Percentiles rank a stretch among this genome's conserved stretches.
These are phyloP conservation scores for Synanceia verrucosa DNA, from an alignment of 2,797 vertebrate genomes.

Conservation along the genomic window DNA sequence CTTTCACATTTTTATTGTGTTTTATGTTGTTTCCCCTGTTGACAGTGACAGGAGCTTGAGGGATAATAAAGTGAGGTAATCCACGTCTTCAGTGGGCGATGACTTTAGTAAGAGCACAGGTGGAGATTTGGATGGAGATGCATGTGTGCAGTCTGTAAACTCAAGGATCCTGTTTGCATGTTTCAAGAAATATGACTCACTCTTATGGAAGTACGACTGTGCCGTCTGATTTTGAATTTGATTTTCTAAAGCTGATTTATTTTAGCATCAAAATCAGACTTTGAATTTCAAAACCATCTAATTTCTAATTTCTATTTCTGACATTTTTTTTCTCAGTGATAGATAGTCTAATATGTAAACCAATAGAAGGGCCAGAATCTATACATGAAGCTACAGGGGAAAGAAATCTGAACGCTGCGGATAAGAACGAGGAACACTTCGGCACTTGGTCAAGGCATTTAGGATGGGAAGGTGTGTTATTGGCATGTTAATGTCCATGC, in stretches of 20 bases:
- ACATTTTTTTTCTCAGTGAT: too few species aligned
- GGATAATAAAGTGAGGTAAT: background rate
- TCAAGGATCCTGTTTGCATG: background rate
- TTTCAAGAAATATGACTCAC: background rate
- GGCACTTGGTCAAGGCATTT: constrained; percentile 59
- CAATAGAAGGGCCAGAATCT: background rate
- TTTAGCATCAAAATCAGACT: too few species aligned
- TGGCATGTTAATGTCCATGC: constrained; percentile 44
- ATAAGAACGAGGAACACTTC: constrained; percentile 28
- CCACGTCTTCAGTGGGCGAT: constrained; percentile 22
- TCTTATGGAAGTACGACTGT: too few species aligned
- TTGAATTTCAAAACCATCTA: too few species aligned
- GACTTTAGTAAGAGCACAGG: constrained; percentile 62
- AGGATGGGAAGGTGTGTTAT: constrained; percentile 30
- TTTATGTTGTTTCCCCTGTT: background rate
- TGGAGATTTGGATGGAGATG: constrained; percentile 20
- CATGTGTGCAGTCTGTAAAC: background rate
- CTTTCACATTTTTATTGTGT: background rate
- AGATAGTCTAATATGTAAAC: constrained; percentile 7
- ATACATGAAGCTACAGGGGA: background rate
- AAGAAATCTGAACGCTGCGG: constrained; percentile 6
- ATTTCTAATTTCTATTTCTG: too few species aligned
- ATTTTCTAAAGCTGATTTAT: too few species aligned
- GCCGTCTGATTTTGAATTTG: too few species aligned
- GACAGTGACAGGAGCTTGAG: background rate